A percentile compares a stretch with the other conserved stretches of the same genome.
Evolutionary conservation across 2,797 vertebrate genomes (phyloP).

Genomic region (Chanos chanos): DNA sequence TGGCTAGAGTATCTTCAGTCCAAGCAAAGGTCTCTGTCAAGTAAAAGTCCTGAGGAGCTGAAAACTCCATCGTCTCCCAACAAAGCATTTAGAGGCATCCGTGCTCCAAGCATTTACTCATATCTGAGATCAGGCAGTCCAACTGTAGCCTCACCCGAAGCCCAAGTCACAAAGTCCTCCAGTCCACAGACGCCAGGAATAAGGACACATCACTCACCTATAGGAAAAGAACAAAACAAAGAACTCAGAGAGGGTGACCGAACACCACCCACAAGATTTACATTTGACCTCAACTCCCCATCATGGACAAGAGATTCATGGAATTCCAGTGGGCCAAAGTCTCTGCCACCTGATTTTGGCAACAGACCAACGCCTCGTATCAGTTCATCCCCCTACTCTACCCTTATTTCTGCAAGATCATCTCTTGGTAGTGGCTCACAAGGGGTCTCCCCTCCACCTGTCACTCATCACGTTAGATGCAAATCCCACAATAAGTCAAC

Average conservation of each 20-base stretch:
- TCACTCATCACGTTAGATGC: slow-evolving; percentile 8
- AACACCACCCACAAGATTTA: slow-evolving; percentile 23
- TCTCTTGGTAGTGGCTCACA: slow-evolving; percentile 48
- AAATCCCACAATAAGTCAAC: slow-evolving; percentile 15
- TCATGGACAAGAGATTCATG: slow-evolving; percentile 17
- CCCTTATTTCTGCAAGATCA: slow-evolving; percentile 62
- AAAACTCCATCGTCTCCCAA: slow-evolving; percentile 37
- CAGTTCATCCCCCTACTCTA: slow-evolving; percentile 67
- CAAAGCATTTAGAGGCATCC: slow-evolving; percentile 32
- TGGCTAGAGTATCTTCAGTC: slow-evolving; percentile 58
- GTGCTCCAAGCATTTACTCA: slow-evolving; percentile 58
- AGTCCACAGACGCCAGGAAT: slow-evolving; percentile 37
- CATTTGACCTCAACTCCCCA: slow-evolving; percentile 41
- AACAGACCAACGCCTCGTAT: slow-evolving; percentile 57
- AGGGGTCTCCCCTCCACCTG: slow-evolving; percentile 14
- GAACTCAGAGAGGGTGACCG: neutral
- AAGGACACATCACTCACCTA: slow-evolving; percentile 1
- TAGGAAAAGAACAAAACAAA: neutral
- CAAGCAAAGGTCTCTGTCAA: slow-evolving; percentile 22
- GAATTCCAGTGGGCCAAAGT: slow-evolving; percentile 39
- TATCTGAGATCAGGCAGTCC: slow-evolving; percentile 55
- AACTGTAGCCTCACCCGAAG: slow-evolving; percentile 12
- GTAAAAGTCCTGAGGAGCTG: slow-evolving; percentile 26
- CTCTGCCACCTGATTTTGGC: slow-evolving; percentile 58
- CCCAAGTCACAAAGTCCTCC: slow-evolving; percentile 35